These are phyloP conservation scores for Babyrousa celebensis DNA, from an alignment of 2,797 vertebrate genomes.

Conservation along the genomic window DNA sequence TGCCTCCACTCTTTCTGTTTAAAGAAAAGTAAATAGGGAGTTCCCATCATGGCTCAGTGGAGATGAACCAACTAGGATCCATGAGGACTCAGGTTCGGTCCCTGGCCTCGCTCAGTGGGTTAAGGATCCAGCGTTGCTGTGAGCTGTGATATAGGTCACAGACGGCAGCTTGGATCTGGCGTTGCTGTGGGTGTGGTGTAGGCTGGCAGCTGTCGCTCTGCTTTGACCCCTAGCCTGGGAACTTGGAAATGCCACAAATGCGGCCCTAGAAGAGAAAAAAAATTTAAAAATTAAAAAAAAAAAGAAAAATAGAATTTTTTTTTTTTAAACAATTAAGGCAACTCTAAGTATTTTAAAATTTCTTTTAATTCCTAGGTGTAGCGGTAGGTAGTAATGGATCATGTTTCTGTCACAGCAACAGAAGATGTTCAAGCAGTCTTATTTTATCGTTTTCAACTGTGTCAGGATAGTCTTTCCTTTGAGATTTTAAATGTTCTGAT, in stretches of 20 bases:
- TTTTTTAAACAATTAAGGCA: not conserved
- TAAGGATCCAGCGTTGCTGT: too few species aligned
- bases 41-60: too few species aligned
- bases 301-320: not conserved
- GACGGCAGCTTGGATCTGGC: too few species aligned
- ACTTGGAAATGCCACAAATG: too few species aligned
- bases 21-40: slow-evolving; percentile 5
- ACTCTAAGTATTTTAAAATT: slow-evolving; percentile 49
- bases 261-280: too few species aligned
- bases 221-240: too few species aligned
- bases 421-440: slow-evolving; percentile 26
- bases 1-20: not conserved
- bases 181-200: too few species aligned
- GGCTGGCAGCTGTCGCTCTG: too few species aligned
- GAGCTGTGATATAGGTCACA: too few species aligned
- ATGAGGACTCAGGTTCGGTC: too few species aligned
- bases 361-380: not conserved
- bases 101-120: too few species aligned
- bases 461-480: not conserved
- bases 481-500: slow-evolving; percentile 54
- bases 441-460: not conserved
- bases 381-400: not conserved
- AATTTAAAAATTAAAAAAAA: not conserved
- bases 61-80: too few species aligned
- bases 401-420: not conserved